A percentile compares a stretch with the other conserved stretches of the same genome.
These are phyloP conservation scores for Hypomecis punctinalis DNA, from an alignment of 2,888 invertebrate genomes.

Conservation along the genomic window DNA sequence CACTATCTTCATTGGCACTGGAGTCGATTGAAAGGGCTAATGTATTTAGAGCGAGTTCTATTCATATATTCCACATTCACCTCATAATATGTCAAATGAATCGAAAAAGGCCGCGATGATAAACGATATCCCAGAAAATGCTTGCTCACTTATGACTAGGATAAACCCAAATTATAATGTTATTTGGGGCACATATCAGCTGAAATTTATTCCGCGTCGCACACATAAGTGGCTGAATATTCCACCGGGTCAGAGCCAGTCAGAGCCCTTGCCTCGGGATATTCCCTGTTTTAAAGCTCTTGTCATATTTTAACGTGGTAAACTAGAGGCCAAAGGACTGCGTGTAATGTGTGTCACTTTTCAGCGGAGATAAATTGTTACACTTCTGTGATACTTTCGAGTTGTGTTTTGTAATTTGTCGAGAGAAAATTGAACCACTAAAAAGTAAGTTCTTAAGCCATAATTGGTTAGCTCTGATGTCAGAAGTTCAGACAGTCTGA, in stretches of 20 bases:
- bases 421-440: too few relatives aligned
- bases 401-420: neutral
- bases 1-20: neutral
- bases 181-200: conserved; percentile 43
- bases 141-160: conserved; percentile 43
- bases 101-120: conserved; percentile 38
- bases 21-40: conserved; percentile 2
- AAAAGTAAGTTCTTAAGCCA: too few relatives aligned
- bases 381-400: neutral
- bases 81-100: conserved; percentile 41
- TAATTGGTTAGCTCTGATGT: too few relatives aligned
- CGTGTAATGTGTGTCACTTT: conserved; percentile 5
- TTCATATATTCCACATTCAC: conserved; percentile 36
- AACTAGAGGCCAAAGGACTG: conserved; percentile 1
- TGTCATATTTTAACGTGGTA: conserved; percentile 29
- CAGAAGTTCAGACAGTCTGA: too few relatives aligned
- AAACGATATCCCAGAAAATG: conserved; percentile 42
- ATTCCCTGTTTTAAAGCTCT: conserved; percentile 26
- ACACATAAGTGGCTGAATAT: conserved; percentile 37
- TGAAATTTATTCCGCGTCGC: conserved; percentile 35
- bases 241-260: conserved; percentile 35
- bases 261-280: conserved; percentile 23
- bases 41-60: conserved; percentile 15
- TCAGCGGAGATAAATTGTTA: conserved; percentile 1
- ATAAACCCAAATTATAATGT: conserved; percentile 44